Evolutionary conservation across 2,113 vertebrate genomes (phyloP).

Genomic region (Ellobius talpinus): DNA sequence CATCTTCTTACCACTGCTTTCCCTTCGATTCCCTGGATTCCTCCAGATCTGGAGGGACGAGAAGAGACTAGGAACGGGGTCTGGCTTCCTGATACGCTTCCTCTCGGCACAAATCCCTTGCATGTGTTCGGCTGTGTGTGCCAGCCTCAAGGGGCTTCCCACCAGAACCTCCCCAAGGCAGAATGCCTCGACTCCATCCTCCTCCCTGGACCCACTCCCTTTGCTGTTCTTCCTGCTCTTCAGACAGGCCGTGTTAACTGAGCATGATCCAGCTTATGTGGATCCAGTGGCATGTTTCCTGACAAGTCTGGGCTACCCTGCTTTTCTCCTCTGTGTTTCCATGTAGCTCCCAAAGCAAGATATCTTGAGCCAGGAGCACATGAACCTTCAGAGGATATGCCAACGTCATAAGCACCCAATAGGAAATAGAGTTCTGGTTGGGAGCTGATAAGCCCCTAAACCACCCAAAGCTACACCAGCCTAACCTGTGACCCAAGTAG

Average conservation of each 20-base stretch:
- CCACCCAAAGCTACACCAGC: fast-evolving
- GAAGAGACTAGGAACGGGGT: background rate
- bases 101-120: background rate
- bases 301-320: fast-evolving
- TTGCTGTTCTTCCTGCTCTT: fast-evolving
- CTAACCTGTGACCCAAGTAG: background rate
- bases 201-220: background rate
- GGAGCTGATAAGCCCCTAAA: fast-evolving
- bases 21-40: fast-evolving
- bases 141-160: background rate
- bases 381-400: background rate
- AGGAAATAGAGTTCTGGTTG: background rate
- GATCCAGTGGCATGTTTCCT: too few species aligned
- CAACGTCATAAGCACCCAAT: fast-evolving
- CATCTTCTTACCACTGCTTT: background rate
- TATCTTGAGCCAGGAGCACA: background rate
- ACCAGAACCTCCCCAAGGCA: background rate
- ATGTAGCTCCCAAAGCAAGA: background rate
- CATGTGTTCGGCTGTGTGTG: background rate
- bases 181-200: background rate
- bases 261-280: background rate
- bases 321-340: background rate
- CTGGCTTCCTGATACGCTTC: background rate
- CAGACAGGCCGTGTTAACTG: fast-evolving
- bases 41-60: background rate